Base-by-base conservation (phyloP, 35 echinoderm and acorn worm genomes). In the Holothuria glaberrima region DNA sequence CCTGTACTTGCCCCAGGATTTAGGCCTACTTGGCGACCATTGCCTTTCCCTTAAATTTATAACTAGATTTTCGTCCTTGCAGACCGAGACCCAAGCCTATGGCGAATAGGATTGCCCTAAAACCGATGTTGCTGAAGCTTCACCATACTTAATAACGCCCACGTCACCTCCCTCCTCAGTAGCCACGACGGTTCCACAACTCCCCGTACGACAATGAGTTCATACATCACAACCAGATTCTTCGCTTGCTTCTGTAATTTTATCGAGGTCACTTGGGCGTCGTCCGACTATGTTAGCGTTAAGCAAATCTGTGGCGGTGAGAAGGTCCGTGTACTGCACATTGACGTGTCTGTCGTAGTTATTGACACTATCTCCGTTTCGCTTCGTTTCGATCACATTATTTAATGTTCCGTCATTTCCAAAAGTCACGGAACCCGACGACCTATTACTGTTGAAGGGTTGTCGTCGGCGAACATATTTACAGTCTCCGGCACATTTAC, bases 201-300 rank as follows among this genome's bases (percentile, higher is more conserved):
- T 5, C 44, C 4, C 44, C 44, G 10, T 46, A 5, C 4, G 44
- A 46, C 44, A 46, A 46, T 54, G 16, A 5, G 5, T 60, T 84
- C 36, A 84, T 28, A 71, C 66, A 7, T 70, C 85, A 63, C 85
- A 71, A 36, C 61, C 63, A 44, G 19, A 87, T 71, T 87, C 85
- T 30, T 87, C 85, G 65, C 61, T 87, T 22, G 85, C 85, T 34
- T 87, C 85, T 14, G 38, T n/a, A 36, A 87, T 87, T 70, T 70
- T 87, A 9, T 87, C 85, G 9, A 87, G 41, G 58, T 87, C 62
- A 33, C 66, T 69, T 7, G 58, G 31, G 6, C 24, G 82, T 61
- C 80, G 80, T 17, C 34, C 57, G 1, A 84, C 57, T 10, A 61
- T 18, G 65, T 87, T 87, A 6, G 16, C 85, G 35, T 87, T 67